phyloP scores from a whole-genome alignment of 2,888 invertebrate genomes.

The Mesorhabditis belari region DNA sequence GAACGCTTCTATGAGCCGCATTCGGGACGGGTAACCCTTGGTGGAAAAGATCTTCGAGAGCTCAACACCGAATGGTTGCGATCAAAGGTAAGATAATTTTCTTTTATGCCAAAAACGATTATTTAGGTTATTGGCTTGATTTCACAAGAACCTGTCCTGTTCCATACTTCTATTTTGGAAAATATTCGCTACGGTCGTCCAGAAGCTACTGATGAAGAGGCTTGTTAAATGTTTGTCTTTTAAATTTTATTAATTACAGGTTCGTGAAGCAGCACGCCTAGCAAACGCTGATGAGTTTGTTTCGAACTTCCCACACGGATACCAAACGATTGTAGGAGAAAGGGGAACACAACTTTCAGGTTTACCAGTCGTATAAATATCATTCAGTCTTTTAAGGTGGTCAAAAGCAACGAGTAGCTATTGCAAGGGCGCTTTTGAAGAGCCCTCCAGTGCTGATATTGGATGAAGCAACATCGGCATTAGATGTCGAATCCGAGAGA shows the following conservation, averaged over 20 bases:
- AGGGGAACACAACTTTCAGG: constrained; percentile 55
- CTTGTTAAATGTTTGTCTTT: constrained; percentile 24
- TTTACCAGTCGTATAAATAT: not conserved
- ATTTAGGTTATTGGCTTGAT: constrained; percentile 32
- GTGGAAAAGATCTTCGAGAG: constrained; percentile 67
- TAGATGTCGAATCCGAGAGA: constrained; percentile 54
- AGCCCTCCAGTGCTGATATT: constrained; percentile 63
- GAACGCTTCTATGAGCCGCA: constrained; percentile 81
- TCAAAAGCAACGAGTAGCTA: constrained; percentile 74
- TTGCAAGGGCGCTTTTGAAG: constrained; percentile 80
- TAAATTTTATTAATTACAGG: constrained; percentile 13
- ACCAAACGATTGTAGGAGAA: constrained; percentile 68
- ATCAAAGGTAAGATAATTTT: constrained; percentile 59
- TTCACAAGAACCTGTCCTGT: constrained; percentile 74
- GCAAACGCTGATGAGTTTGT: constrained; percentile 93
- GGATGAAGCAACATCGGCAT: constrained; percentile 92
- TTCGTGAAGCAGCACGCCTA: constrained; percentile 71
- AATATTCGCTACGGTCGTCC: constrained; percentile 81
- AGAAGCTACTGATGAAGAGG: constrained; percentile 60
- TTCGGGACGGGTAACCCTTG: constrained; percentile 69
- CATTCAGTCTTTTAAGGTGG: constrained; percentile 60
- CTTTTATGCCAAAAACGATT: not conserved
- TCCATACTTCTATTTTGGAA: constrained; percentile 81
- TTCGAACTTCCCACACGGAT: constrained; percentile 71
- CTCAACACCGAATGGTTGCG: constrained; percentile 79